Evolutionary conservation across 2,888 invertebrate species (phyloP).

Genomic region (Hesperia comma): DNA sequence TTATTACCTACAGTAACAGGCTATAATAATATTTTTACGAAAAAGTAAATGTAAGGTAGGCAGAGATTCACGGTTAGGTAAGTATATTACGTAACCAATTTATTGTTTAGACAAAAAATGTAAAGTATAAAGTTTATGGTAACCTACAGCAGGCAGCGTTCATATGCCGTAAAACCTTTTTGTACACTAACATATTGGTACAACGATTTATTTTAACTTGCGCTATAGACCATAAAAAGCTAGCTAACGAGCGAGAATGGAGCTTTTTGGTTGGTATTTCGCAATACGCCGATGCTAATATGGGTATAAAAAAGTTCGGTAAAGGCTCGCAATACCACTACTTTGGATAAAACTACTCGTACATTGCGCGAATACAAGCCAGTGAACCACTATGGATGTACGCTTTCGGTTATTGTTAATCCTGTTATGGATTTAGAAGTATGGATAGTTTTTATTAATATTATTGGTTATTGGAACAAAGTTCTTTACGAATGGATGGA

Average conservation of each 20-base stretch:
- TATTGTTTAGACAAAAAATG: background rate
- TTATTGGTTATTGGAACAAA: no score
- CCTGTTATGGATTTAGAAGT: background rate
- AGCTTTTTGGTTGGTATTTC: slow-evolving; percentile 32
- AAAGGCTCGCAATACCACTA: slow-evolving; percentile 16
- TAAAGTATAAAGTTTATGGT: slow-evolving; percentile 5
- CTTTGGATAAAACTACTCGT: slow-evolving; percentile 17
- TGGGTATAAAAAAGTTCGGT: slow-evolving; percentile 28
- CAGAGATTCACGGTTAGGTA: no score
- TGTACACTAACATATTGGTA: slow-evolving; percentile 29
- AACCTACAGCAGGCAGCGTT: slow-evolving; percentile 3
- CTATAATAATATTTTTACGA: no score
- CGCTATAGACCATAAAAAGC: slow-evolving; percentile 31
- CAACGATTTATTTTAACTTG: slow-evolving; percentile 31
- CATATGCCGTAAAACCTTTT: slow-evolving; percentile 21
- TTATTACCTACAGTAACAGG: no score
- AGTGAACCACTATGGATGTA: background rate
- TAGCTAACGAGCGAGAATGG: slow-evolving; percentile 31
- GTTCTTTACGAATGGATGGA: no score
- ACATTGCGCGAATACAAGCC: background rate
- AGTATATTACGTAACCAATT: background rate
- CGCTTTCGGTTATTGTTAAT: background rate
- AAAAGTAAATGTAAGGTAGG: no score
- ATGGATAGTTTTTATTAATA: background rate
- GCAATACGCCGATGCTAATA: slow-evolving; percentile 30